Percentiles rank a stretch among this genome's conserved stretches.
phyloP scores from a whole-genome alignment of 1,140 invertebrate genomes.

The Caenorhabditis briggsae region DNA sequence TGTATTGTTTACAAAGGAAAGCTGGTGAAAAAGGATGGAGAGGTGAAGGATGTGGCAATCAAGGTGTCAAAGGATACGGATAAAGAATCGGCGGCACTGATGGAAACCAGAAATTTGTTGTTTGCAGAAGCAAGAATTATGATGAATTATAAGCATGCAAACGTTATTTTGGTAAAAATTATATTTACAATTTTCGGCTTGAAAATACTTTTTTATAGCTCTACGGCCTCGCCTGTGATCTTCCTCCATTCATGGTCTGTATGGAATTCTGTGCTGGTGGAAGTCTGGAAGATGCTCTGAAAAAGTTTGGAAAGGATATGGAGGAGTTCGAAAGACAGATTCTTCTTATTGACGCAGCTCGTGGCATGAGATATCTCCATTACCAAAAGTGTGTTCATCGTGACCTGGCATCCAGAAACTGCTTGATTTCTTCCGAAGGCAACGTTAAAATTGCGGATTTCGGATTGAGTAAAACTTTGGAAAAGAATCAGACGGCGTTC shows the following conservation, averaged over 20 bases:
- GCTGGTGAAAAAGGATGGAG: not conserved
- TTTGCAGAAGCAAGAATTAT: slow-evolving; percentile 63
- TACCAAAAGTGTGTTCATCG: slow-evolving; percentile 86
- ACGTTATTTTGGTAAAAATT: slow-evolving; percentile 36
- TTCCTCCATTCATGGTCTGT: slow-evolving; percentile 63
- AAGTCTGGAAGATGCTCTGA: slow-evolving; percentile 66
- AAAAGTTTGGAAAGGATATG: slow-evolving; percentile 61
- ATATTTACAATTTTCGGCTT: not conserved
- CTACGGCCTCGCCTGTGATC: slow-evolving; percentile 65
- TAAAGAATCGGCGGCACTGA: not conserved
- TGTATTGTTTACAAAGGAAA: slow-evolving; percentile 62
- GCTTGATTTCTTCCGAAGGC: slow-evolving; percentile 85
- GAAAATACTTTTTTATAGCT: slow-evolving; percentile 59
- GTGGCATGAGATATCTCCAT: slow-evolving; percentile 67
- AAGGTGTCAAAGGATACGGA: slow-evolving; percentile 41
- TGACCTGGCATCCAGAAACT: slow-evolving; percentile 85
- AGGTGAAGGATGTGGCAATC: not conserved
- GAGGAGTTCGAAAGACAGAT: slow-evolving; percentile 54
- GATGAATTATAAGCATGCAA: slow-evolving; percentile 55
- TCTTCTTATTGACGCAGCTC: slow-evolving; percentile 43
- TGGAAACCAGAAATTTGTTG: slow-evolving; percentile 56
- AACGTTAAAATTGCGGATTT: slow-evolving; percentile 94
- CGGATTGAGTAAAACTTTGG: slow-evolving; percentile 84
- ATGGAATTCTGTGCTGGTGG: slow-evolving; percentile 68
- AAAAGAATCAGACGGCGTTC: slow-evolving; percentile 37